Evolutionary conservation across 2,888 invertebrate species (phyloP).

Genomic region (Agonopterix subpropinquella): DNA sequence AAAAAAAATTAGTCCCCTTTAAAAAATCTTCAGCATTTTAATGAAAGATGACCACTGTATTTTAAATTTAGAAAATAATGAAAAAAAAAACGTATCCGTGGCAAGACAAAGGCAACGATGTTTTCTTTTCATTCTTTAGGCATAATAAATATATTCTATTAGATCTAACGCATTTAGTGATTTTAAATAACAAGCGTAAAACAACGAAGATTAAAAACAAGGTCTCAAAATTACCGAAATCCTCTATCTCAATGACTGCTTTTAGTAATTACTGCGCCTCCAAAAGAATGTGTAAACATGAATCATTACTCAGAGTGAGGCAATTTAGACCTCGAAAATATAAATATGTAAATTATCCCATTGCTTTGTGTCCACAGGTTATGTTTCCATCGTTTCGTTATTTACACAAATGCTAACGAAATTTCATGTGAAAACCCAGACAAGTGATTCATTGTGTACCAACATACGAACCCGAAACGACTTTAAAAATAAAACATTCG

Average conservation of each 20-base stretch:
- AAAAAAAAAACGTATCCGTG: no score
- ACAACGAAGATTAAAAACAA: no score
- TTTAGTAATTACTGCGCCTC: slow-evolving; percentile 1
- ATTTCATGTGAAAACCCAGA: slow-evolving; percentile 45
- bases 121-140: no score
- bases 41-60: no score
- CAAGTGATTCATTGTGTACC: slow-evolving; percentile 36
- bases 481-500: slow-evolving; percentile 26
- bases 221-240: slow-evolving; percentile 1
- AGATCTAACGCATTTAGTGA: no score
- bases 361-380: slow-evolving; percentile 50
- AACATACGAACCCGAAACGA: slow-evolving; percentile 33
- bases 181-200: no score
- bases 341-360: slow-evolving; percentile 39
- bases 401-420: slow-evolving; percentile 63
- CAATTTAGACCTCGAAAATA: slow-evolving; percentile 40
- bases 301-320: slow-evolving; percentile 38
- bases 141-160: no score
- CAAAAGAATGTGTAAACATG: slow-evolving; percentile 20
- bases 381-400: slow-evolving; percentile 39
- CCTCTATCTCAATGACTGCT: background rate
- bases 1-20: no score
- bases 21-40: no score
- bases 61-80: no score
- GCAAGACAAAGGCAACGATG: no score